Base-by-base conservation (phyloP, 1,140 invertebrate genomes). In the Calliopsis andreniformis region DNA sequence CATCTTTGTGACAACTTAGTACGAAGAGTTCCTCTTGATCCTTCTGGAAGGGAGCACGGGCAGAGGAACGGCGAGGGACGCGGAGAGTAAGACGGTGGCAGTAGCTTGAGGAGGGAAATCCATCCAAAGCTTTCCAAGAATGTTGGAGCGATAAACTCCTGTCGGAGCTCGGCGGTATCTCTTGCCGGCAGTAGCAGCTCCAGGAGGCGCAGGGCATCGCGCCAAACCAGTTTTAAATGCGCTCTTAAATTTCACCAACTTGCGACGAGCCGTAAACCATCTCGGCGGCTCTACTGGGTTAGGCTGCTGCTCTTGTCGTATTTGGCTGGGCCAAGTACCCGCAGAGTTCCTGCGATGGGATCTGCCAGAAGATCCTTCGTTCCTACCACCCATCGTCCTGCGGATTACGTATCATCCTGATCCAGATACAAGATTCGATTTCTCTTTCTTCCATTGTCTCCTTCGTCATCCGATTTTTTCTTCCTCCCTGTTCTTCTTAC, bases 181-280 rank as follows among this genome's bases (percentile, higher is more conserved):
- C 87, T 87, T 84, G 79, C 79, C 78, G 86, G 86, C 87, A 88
- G 87, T 83, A 86, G 83, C 79, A 78, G 86, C 83, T 86, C 82
- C 80, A 84, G 83, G 84, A 89, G 87, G 88, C 84, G 82, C 82
- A 91, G 90, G 90, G 90, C 90, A 91, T 87, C 87, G 87, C 90
- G 90, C 90, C 90, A 91, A 91, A 91, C 90, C 90, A 91, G 91
- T 91, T 92, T 92, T 91, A 92, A 91, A 92, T 91, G 90, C 89
- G 89, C 89, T 91, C 90, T 91, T 91, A 91, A 91, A 91, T 91
- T 91, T 90, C 87, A 87, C 84, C 88, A 89, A 90, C 86, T 89
- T 89, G 87, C 90, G 87, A 91, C 90, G 89, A 90, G 88, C 89
- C 89, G 90, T 91, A 91, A 91, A 91, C 88, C 88, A 92, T 91